Evolutionary conservation across 1,140 invertebrate species (phyloP).

Genomic region (Lutraria rhynchaena): DNA sequence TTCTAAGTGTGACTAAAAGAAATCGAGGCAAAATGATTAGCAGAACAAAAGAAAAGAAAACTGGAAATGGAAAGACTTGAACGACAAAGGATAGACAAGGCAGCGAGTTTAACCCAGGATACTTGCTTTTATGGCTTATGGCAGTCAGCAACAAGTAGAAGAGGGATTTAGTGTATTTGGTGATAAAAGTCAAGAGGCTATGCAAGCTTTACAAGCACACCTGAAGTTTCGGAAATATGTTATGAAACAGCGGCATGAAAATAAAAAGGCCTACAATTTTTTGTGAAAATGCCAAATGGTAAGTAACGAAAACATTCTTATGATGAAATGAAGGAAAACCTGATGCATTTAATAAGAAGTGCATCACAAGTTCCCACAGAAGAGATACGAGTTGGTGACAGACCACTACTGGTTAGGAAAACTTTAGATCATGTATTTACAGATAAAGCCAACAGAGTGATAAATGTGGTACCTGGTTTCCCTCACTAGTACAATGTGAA

Average conservation of each 20-base stretch:
- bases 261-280: no score
- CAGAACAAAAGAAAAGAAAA: constrained; percentile 33
- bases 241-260: no score
- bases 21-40: constrained; percentile 51
- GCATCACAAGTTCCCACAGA: constrained; percentile 28
- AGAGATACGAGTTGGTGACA: constrained; percentile 30
- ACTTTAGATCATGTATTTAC: constrained; percentile 45
- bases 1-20: constrained; percentile 45
- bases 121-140: no score
- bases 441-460: constrained; percentile 48
- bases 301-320: constrained; percentile 36
- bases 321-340: constrained; percentile 56
- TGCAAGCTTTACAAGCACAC: constrained; percentile 45
- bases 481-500: no score
- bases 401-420: constrained; percentile 58
- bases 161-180: constrained; percentile 28
- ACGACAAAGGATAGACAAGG: no score
- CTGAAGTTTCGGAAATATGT: constrained; percentile 58
- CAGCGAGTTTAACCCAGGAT: no score
- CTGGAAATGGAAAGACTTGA: no score
- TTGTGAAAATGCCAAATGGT: no score
- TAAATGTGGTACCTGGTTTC: no score
- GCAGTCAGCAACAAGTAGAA: constrained; percentile 38
- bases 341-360: constrained; percentile 26
- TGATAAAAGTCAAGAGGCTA: constrained; percentile 41